Percentiles rank a stretch among this genome's conserved stretches.
Evolutionary conservation across 2,888 invertebrate species (phyloP).

Genomic region (Galerucella pusilla): DNA sequence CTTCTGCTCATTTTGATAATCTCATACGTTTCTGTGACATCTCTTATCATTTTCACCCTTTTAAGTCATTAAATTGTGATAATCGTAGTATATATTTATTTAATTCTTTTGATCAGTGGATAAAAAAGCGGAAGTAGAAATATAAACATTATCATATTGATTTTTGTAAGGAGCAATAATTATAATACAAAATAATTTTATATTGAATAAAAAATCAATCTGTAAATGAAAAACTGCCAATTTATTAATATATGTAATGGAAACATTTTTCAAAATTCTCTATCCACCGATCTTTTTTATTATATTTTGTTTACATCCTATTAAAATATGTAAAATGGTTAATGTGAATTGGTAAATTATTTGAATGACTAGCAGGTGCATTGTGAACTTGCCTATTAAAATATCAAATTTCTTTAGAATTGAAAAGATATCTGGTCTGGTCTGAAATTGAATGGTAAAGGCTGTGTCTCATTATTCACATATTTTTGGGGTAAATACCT

Average conservation of each 20-base stretch:
- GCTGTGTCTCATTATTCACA: slow-evolving; percentile 22
- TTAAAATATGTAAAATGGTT: background rate
- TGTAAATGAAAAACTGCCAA: too few species aligned
- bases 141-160: too few species aligned
- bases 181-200: too few species aligned
- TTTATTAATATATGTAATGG: too few species aligned
- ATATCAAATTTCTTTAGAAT: slow-evolving; percentile 6
- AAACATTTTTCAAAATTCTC: background rate
- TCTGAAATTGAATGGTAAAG: slow-evolving; percentile 25
- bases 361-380: slow-evolving; percentile 17
- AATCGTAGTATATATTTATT: slow-evolving; percentile 33
- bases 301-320: background rate
- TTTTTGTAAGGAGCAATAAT: too few species aligned
- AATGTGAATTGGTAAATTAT: slow-evolving; percentile 19
- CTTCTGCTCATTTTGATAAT: slow-evolving; percentile 36
- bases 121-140: background rate
- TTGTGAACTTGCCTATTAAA: slow-evolving; percentile 17
- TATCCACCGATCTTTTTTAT: slow-evolving; percentile 6
- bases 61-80: slow-evolving; percentile 40
- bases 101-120: slow-evolving; percentile 20
- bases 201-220: too few species aligned
- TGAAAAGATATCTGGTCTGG: slow-evolving; percentile 9
- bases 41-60: slow-evolving; percentile 35
- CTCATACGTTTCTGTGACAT: slow-evolving; percentile 44
- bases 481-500: slow-evolving; percentile 13